These are phyloP conservation scores for Vulpes vulpes DNA, from an alignment of 2,113 vertebrate species.

Conservation along the genomic window DNA sequence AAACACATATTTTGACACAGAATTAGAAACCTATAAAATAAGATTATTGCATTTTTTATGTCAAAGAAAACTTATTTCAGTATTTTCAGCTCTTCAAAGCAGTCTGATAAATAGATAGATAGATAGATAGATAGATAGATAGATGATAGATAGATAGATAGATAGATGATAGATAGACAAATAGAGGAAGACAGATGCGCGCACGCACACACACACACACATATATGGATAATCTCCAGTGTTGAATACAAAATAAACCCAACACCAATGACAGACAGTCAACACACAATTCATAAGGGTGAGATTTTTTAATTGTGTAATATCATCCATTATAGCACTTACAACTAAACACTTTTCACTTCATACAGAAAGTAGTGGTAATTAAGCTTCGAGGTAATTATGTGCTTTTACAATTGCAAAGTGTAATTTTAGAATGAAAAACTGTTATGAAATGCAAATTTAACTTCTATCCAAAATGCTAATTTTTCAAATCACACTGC, in stretches of 20 bases:
- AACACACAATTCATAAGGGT: constrained; percentile 31
- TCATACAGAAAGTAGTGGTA: constrained; percentile 48
- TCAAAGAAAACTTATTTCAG: constrained; percentile 54
- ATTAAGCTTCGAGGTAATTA: constrained; percentile 71
- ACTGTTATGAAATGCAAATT: constrained; percentile 76
- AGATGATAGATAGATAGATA: neutral
- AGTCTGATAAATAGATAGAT: neutral
- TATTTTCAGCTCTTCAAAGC: constrained; percentile 45
- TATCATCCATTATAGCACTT: constrained; percentile 33
- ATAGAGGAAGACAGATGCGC: neutral
- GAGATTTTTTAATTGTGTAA: constrained; percentile 59
- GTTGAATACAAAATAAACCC: neutral
- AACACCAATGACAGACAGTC: neutral
- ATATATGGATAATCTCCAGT: neutral
- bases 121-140: neutral
- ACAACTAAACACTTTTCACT: constrained; percentile 49
- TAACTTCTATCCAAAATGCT: constrained; percentile 65
- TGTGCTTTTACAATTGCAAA: constrained; percentile 69
- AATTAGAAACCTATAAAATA: constrained; percentile 40
- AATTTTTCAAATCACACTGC: constrained; percentile 52
- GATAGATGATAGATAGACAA: neutral
- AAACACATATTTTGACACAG: neutral
- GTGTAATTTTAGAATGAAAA: constrained; percentile 77
- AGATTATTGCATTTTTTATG: neutral
- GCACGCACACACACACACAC: neutral